Base-by-base conservation (phyloP, 2,888 invertebrate species). In the Platycheirus albimanus region DNA sequence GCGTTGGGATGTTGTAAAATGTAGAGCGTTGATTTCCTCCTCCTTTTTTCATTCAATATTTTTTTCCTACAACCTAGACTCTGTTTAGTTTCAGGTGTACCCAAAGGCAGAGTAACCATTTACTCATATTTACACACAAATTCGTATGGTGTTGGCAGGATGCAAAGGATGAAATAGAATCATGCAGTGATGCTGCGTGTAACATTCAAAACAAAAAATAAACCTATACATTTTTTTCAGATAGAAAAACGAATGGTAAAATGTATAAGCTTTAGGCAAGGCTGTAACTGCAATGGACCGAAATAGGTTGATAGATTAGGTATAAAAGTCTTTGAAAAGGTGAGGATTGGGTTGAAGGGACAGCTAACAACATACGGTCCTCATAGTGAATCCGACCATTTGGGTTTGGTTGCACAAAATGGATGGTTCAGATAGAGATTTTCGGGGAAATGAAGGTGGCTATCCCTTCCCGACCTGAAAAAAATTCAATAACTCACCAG, bases 111-210 rank as follows among this genome's bases (percentile, higher is more conserved):
- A 38, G 54, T 43, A 56, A 69, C 80, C 75, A 43, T 74, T 75
- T 69, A 69, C 63, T 80, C 56, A 58, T 80, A 75, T 76, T 76
- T 75, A 61, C 58, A 76, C 70, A 52, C 80, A 81, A 71, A 71
- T 70, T 61, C 45, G 66, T 58, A 61, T 66, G 45, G 52, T 81
- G 80, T 81, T 81, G 80, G 76, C 66, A 76, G 80, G 58, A 66
- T 71, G 61, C 66, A 71, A 66, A 66, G 58, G 61, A 49, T 58
- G 43, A 38, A 76, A 52, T 38, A 10, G 33, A 63, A 66, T 58
- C 28, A 33, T 19, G 15, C 20, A 38, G 11, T 1, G 8, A 33
- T 15, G 19, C 13, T 10, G 13, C 3, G 2, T 2, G n/a, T n/a
- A 8, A 15, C 15, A 36, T 15, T 58, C 45, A 28, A 13, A 11